These are phyloP conservation scores for Clitarchus hookeri DNA, from an alignment of 2,888 invertebrate species.

Conservation along the genomic window DNA sequence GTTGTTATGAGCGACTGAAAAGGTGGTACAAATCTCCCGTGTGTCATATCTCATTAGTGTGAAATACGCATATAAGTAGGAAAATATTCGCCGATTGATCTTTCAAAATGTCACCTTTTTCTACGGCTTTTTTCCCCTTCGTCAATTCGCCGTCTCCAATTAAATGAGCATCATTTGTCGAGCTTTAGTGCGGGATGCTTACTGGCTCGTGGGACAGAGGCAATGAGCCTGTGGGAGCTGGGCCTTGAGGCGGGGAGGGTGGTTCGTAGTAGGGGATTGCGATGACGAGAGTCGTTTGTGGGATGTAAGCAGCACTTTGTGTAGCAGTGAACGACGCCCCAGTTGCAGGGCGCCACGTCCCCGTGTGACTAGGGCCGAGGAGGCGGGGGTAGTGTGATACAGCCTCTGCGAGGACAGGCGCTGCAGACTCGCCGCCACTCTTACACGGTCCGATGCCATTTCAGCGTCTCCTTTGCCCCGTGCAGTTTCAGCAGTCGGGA, in stretches of 20 bases:
- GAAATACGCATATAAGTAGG: neutral
- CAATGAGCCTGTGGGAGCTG: no score
- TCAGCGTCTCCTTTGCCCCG: no score
- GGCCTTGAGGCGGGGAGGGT: neutral
- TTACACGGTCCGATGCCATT: no score
- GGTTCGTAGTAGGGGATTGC: neutral
- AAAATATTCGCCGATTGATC: neutral
- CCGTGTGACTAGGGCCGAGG: no score
- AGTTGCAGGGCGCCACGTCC: no score
- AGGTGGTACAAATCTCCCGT: neutral
- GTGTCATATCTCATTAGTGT: neutral
- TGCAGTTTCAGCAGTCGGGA: no score
- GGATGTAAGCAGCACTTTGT: neutral
- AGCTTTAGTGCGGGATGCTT: neutral
- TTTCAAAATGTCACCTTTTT: neutral
- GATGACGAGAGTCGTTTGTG: neutral
- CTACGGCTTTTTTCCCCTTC: neutral
- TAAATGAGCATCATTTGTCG: slow-evolving; percentile 1
- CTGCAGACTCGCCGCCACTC: no score
- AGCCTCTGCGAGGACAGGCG: no score
- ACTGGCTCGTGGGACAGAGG: neutral
- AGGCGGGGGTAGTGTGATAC: no score
- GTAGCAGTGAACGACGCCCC: no score
- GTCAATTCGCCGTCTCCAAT: neutral
- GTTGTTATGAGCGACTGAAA: neutral